Base-by-base conservation (phyloP, 92 coral and sea anemone genomes). In the Blastomussa wellsi region DNA sequence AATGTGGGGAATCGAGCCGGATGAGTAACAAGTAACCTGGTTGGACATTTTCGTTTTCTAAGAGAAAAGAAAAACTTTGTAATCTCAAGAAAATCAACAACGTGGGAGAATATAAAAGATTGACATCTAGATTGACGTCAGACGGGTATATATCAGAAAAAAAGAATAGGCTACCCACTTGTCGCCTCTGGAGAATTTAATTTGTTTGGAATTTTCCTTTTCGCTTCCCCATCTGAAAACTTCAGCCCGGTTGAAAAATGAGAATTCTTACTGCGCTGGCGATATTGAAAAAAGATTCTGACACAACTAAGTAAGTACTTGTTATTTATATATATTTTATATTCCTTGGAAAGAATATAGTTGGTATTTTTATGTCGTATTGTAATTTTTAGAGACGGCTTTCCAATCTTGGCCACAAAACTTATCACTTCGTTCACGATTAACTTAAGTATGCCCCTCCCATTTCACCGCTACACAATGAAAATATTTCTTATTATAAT, bases 1-100 rank as follows among this genome's bases (percentile, higher is more conserved):
- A 47, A 93, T 92, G 92, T 94, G 98, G 98, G 95, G 98, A 82
- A 94, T 94, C 62, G 95, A 92, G 38, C 94, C 95, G 20, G 95
- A 94, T 29, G 88, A 85, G 53, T 85, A 67, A 85, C 44, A 4
- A 69, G 42, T 62, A 22, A 55, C n/a, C 64, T 55, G 12, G 73
- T 36, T 67, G 5, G 24, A 33, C 39, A 68, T 9, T 33, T 67
- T 67, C 32, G 37, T 67, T 67, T 19, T 67, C 19, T 31, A 32
- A 67, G 35, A 67, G 35, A 67, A 32, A 12, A 67, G 16, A 32
- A 31, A 26, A 67, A 1, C 12, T 19, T 74, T 72, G 57, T 47
- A 44, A 74, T 70, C 74, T 70, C n/a, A 36, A 36, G 14, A 32
- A 15, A 12, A 31, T 75, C 36, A 48, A 19, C 62, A 49, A 17